phyloP scores from a whole-genome alignment of 2,888 invertebrate genomes.

The Crioceris asparagi region DNA sequence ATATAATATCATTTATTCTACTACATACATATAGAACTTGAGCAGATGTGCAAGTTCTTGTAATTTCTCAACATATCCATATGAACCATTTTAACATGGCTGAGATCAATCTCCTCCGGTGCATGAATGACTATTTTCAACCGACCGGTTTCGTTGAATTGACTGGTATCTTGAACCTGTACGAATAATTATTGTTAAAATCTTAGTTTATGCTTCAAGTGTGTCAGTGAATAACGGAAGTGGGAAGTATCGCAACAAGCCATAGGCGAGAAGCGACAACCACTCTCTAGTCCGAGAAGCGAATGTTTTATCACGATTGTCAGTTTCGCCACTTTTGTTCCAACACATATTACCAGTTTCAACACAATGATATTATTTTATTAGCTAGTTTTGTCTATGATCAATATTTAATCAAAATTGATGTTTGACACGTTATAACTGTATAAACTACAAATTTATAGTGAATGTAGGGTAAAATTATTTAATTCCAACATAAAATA shows the following conservation, averaged over 20 bases:
- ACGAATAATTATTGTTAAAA: constrained; percentile 4
- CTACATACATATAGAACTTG: constrained; percentile 46
- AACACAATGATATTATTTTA: too few species aligned
- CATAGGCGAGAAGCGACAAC: too few species aligned
- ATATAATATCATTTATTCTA: background rate
- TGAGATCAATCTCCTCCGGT: constrained; percentile 43
- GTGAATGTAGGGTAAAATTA: background rate
- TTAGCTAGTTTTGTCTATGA: too few species aligned
- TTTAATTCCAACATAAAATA: background rate
- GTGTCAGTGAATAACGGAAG: too few species aligned
- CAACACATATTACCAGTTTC: too few species aligned
- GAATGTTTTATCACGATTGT: too few species aligned
- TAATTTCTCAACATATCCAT: constrained; percentile 38
- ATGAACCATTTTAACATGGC: constrained; percentile 27
- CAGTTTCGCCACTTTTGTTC: too few species aligned
- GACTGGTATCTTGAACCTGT: constrained; percentile 48
- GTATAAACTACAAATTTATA: background rate
- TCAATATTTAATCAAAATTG: too few species aligned
- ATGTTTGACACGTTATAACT: background rate
- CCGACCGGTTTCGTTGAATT: constrained; percentile 45
- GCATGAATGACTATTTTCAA: constrained; percentile 48
- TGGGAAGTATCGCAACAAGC: too few species aligned
- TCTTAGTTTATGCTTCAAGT: too few species aligned
- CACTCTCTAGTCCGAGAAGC: too few species aligned
- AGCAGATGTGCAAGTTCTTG: constrained; percentile 45